Conservation (phyloP, 2,797 vertebrate species). For the Melanotaenia trifasciata region DNA sequence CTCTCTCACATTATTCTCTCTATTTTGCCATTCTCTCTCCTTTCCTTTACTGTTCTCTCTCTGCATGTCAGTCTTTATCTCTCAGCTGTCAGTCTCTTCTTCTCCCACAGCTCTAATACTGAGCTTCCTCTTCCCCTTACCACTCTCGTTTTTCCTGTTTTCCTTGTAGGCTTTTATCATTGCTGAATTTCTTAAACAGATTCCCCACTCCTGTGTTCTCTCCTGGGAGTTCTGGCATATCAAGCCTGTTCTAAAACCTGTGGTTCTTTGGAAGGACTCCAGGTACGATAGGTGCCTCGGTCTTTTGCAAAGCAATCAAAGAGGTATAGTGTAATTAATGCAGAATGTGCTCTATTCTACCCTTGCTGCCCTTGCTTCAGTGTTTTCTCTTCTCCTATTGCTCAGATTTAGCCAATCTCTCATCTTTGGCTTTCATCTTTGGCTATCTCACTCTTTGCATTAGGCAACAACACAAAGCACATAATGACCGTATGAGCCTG, state of each 20-base stretch:
- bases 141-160: constrained; percentile 31
- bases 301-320: constrained; percentile 36
- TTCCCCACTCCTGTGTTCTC: constrained; percentile 39
- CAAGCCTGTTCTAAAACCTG: constrained; percentile 42
- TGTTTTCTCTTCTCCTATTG: constrained; percentile 14
- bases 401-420: neutral
- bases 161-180: constrained; percentile 57
- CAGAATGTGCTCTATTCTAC: constrained; percentile 3
- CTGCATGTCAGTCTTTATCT: constrained; percentile 60
- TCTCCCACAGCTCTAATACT: constrained; percentile 43
- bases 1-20: constrained; percentile 37
- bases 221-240: constrained; percentile 35
- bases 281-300: constrained; percentile 21
- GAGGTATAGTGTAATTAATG: constrained; percentile 46
- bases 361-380: constrained; percentile 13
- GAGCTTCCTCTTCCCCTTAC: constrained; percentile 37
- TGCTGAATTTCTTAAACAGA: constrained; percentile 55
- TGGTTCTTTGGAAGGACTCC: constrained; percentile 45
- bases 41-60: constrained; percentile 36
- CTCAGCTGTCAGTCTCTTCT: constrained; percentile 64
- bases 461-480: constrained; percentile 16
- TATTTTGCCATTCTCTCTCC: constrained; percentile 38
- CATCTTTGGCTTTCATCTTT: constrained; percentile 15
- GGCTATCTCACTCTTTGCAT: constrained; percentile 7
- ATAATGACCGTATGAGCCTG: constrained; percentile 46